phyloP scores from a whole-genome alignment of 2,888 invertebrate genomes.

The Meta bourneti region DNA sequence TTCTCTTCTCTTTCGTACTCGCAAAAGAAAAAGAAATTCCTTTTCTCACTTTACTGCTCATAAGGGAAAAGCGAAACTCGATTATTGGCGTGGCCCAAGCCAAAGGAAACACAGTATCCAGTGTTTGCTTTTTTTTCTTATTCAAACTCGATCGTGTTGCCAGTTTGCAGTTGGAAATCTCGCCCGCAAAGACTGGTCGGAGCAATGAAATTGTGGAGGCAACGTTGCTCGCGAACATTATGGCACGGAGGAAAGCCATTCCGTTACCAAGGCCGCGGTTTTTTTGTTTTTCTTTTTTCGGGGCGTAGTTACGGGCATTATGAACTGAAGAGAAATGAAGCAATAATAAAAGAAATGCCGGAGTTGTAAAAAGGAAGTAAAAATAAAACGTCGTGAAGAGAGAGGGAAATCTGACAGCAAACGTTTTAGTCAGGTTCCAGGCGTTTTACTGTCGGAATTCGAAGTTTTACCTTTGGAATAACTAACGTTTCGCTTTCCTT shows the following conservation, averaged over 20 bases:
- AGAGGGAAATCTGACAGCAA: not conserved
- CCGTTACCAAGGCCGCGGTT: not conserved
- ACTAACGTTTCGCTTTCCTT: not conserved
- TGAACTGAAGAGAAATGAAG: constrained; percentile 21
- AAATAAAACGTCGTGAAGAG: not conserved
- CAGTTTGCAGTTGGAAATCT: constrained; percentile 14
- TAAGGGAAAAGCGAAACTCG: constrained; percentile 26
- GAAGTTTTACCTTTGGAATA: not conserved
- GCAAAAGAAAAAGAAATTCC: not conserved
- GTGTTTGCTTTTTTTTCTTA: not conserved
- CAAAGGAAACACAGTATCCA: not conserved
- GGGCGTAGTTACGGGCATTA: constrained; percentile 12
- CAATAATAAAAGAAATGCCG: not conserved
- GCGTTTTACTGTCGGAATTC: not conserved
- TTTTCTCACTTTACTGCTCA: constrained; percentile 34
- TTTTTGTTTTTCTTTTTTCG: constrained; percentile 3
- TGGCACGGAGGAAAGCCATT: not conserved
- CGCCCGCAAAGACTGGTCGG: not conserved
- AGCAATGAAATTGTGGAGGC: constrained; percentile 33
- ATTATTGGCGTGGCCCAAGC: constrained; percentile 14
- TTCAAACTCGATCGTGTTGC: constrained; percentile 10
- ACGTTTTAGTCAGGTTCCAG: not conserved
- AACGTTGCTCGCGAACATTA: constrained; percentile 9
- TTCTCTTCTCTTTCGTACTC: not conserved
- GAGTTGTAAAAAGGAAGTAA: not conserved